Conservation (phyloP, 1,140 invertebrate species). For the Drosophila asahinai region DNA sequence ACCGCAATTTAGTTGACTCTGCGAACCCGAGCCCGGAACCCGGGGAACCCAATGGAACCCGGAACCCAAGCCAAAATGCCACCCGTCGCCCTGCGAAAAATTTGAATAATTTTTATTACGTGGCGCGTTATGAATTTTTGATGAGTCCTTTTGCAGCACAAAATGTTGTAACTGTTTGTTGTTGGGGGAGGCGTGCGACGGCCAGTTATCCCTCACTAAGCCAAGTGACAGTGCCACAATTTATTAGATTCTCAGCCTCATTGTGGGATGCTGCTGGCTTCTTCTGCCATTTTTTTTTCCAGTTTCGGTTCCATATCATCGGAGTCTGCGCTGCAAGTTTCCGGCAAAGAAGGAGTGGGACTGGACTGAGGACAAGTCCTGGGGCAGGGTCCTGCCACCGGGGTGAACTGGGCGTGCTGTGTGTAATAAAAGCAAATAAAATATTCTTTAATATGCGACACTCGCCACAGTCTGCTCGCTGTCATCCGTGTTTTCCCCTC, state of each 20-base stretch:
- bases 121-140: conserved; percentile 84
- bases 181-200: conserved; percentile 37
- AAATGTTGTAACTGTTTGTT: conserved; percentile 45
- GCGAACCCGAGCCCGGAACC: conserved; percentile 14
- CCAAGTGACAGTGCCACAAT: conserved; percentile 83
- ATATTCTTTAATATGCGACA: conserved; percentile 84
- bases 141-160: conserved; percentile 62
- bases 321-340: conserved; percentile 77
- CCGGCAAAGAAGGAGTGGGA: conserved; percentile 28
- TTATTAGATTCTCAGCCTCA: conserved; percentile 82
- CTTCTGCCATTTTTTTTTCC: conserved; percentile 41
- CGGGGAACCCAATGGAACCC: conserved; percentile 3
- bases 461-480: conserved; percentile 65
- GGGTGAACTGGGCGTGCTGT: conserved; percentile 71
- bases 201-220: conserved; percentile 82
- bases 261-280: conserved; percentile 47
- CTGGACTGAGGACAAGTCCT: conserved; percentile 19
- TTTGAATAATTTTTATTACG: conserved; percentile 85
- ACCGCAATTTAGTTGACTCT: conserved; percentile 76
- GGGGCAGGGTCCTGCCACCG: conserved; percentile 25
- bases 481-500: conserved; percentile 36
- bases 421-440: conserved; percentile 83
- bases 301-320: conserved; percentile 58
- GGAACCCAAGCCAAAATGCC: conserved; percentile 13
- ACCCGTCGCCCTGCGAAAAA: conserved; percentile 66